Percentiles rank a stretch among this genome's conserved stretches.
Evolutionary conservation across 2,113 vertebrate species (phyloP).

Genomic region (Condylura cristata): DNA sequence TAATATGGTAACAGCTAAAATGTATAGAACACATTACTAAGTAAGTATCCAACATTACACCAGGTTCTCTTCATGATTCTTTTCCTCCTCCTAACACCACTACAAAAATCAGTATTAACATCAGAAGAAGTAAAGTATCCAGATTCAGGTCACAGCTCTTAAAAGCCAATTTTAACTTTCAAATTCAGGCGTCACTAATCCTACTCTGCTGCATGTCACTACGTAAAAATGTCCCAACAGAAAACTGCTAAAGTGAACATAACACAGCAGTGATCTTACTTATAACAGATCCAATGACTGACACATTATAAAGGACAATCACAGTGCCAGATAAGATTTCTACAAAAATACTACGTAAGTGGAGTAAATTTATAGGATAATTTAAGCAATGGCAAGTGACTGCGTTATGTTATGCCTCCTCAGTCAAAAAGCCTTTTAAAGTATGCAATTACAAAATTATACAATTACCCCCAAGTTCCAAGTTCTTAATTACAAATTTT

Average conservation of each 20-base stretch:
- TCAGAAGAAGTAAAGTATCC: background rate
- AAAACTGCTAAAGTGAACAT: background rate
- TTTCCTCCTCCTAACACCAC: background rate
- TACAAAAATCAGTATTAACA: background rate
- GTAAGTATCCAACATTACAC: background rate
- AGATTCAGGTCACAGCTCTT: background rate
- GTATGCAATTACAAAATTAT: background rate
- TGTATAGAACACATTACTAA: background rate
- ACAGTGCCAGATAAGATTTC: background rate
- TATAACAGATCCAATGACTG: background rate
- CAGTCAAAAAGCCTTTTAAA: constrained; percentile 1
- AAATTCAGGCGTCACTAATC: background rate
- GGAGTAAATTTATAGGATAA: background rate
- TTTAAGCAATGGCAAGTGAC: background rate
- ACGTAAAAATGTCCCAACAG: background rate
- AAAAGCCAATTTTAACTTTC: background rate
- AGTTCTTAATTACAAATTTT: background rate
- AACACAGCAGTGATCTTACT: background rate
- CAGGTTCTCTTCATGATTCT: background rate
- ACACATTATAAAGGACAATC: background rate
- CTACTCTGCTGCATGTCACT: background rate
- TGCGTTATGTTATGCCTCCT: background rate
- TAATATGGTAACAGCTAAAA: background rate
- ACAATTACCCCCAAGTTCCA: background rate
- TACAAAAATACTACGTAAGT: background rate